Conservation (phyloP, 2,888 invertebrate genomes). For the Napeogenes sylphis region DNA sequence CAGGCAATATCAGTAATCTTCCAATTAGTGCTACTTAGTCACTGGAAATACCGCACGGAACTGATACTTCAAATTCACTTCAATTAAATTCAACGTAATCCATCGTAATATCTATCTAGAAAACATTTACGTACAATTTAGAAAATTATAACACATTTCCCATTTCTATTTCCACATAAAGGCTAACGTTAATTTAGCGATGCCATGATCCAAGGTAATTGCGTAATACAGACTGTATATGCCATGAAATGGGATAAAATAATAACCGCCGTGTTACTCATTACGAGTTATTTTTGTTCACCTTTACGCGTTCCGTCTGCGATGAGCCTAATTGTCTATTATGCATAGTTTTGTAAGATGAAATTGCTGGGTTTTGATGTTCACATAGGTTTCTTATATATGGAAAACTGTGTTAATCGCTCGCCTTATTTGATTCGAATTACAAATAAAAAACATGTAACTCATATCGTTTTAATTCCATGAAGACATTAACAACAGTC, state of each 20-base stretch:
- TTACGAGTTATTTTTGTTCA: conserved; percentile 43
- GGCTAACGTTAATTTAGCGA: conserved; percentile 21
- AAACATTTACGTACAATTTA: conserved; percentile 6
- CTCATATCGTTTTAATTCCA: too few relatives aligned
- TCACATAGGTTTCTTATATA: not conserved
- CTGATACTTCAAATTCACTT: conserved; percentile 1
- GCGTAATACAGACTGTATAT: conserved; percentile 59
- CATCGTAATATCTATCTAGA: conserved; percentile 5
- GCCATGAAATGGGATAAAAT: conserved; percentile 46
- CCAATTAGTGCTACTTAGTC: not conserved
- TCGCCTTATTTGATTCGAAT: too few relatives aligned
- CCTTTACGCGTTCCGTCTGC: conserved; percentile 10
- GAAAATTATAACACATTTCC: conserved; percentile 7
- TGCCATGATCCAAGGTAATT: conserved; percentile 44
- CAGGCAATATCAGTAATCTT: too few relatives aligned
- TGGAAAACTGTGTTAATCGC: not conserved
- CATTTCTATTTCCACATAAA: conserved; percentile 10
- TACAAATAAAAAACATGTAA: not conserved
- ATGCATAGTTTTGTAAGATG: conserved; percentile 1
- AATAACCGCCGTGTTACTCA: conserved; percentile 48
- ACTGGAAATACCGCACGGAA: not conserved
- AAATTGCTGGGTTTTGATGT: not conserved
- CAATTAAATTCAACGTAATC: not conserved
- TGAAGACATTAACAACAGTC: too few relatives aligned
- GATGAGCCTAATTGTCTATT: conserved; percentile 3